phyloP scores from a whole-genome alignment of 2,888 invertebrate species.

The Sipha maydis region DNA sequence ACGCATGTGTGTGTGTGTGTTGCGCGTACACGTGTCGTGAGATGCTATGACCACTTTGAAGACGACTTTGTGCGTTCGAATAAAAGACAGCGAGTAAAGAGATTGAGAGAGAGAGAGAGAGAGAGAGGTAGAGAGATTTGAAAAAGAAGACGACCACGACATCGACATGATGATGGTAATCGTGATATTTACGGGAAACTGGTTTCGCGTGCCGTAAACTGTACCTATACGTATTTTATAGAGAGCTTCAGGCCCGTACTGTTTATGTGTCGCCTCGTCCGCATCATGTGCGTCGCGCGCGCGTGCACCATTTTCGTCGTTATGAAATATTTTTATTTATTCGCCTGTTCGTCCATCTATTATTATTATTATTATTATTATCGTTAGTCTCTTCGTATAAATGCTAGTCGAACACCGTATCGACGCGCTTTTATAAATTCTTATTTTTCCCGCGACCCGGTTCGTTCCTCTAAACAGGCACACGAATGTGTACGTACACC shows the following conservation, averaged over 20 bases:
- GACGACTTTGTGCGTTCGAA: not conserved
- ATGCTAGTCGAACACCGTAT: no score
- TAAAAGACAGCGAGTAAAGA: no score
- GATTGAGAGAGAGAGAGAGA: not conserved
- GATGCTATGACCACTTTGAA: constrained; percentile 29
- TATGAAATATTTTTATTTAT: not conserved
- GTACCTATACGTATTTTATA: not conserved
- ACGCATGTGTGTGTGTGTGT: not conserved
- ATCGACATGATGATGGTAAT: constrained; percentile 32
- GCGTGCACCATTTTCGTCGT: not conserved
- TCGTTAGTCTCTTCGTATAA: not conserved
- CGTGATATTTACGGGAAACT: constrained; percentile 58
- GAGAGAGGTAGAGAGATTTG: not conserved
- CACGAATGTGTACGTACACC: no score
- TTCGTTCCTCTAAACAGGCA: no score
- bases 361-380: not conserved
- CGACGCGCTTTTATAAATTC: not conserved
- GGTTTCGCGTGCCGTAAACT: constrained; percentile 39
- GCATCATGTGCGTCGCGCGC: no score
- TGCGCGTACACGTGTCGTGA: not conserved
- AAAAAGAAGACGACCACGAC: constrained; percentile 31
- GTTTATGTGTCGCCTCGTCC: not conserved
- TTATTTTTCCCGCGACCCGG: not conserved
- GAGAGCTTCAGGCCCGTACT: constrained; percentile 20
- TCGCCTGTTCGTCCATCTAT: not conserved